Base-by-base conservation (phyloP, 2,113 vertebrate species). In the Riparia riparia region DNA sequence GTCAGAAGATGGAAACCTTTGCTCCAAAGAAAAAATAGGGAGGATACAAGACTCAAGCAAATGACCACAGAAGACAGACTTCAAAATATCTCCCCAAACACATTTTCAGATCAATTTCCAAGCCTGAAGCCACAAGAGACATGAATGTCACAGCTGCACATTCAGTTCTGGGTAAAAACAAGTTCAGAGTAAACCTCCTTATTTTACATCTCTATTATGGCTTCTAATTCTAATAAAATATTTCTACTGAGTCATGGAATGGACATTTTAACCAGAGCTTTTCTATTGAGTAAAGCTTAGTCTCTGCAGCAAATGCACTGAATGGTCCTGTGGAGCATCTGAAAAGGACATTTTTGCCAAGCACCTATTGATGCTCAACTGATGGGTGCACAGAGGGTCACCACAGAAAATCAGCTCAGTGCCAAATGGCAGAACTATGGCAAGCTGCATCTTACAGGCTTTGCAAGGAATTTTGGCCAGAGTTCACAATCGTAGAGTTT, bases 371-470 rank as follows among this genome's bases (percentile, higher is more conserved):
- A 51, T 73, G 73, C 64, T 68, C 64, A 39, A 83, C 58, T 64
- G 71, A 87, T 91, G 74, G 64, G 74, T 88, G 37, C 74, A 80
- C 3, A 7, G 65, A 83, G 80, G 44, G 41, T 92, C 64, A 74
- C 73, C 60, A 57, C 12, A 83, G 56, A 68, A 90, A 82, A 61
- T 51, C 84, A 93, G 72, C 12, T 71, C 29, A 4, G n/a, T 68
- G 86, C 85, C 83, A 96, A 96, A 89, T 91, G 80, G 45, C 69
- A 93, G 72, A 57, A 47, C 22, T 60, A 5, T 90, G 68, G 51
- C 72, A 64, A 81, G 49, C 34, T 86, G 6, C 53, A 29, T 90
- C 69, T 80, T 68, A 31, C 0, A 10, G 87, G 37, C 79, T 95
- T 74, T 61, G 64, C 69, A 71, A 56, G 28, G 60, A 73, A 16